These are phyloP conservation scores for Heliconius ethilla DNA, from an alignment of 2,888 invertebrate species.

Conservation along the genomic window DNA sequence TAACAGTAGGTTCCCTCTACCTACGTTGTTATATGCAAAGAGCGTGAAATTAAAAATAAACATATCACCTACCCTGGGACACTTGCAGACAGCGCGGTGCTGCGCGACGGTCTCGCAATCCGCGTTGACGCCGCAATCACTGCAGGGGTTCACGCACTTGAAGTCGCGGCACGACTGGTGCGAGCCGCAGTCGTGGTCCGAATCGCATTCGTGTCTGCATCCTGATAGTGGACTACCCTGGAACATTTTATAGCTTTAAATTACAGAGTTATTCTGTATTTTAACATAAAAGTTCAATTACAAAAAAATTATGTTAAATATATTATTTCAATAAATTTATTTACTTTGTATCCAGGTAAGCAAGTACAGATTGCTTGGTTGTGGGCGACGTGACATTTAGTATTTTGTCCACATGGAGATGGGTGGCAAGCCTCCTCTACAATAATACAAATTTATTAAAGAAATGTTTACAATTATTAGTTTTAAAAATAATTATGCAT, in stretches of 20 bases:
- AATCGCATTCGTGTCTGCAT: conserved; percentile 92
- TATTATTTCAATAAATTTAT: conserved; percentile 33
- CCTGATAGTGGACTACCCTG: conserved; percentile 88
- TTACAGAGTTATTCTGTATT: background rate
- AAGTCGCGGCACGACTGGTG: conserved; percentile 88
- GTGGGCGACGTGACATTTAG: conserved; percentile 89
- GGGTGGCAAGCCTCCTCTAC: conserved; percentile 92
- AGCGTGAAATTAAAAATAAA: background rate
- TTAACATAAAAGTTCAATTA: too few species aligned
- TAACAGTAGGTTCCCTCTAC: too few species aligned
- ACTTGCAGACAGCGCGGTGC: conserved; percentile 89
- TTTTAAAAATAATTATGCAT: too few species aligned
- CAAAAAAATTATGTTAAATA: background rate
- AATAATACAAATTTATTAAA: conserved; percentile 10
- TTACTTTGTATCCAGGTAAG: conserved; percentile 85
- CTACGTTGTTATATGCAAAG: too few species aligned
- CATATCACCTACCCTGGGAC: conserved; percentile 84
- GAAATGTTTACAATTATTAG: background rate
- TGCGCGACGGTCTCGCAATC: conserved; percentile 88
- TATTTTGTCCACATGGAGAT: conserved; percentile 90
- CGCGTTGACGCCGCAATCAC: conserved; percentile 89
- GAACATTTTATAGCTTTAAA: background rate
- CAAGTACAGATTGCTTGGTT: conserved; percentile 91
- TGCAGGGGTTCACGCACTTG: conserved; percentile 89
- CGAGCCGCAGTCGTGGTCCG: conserved; percentile 86